Base-by-base conservation (phyloP, 2,888 invertebrate genomes). In the Plutella xylostella region DNA sequence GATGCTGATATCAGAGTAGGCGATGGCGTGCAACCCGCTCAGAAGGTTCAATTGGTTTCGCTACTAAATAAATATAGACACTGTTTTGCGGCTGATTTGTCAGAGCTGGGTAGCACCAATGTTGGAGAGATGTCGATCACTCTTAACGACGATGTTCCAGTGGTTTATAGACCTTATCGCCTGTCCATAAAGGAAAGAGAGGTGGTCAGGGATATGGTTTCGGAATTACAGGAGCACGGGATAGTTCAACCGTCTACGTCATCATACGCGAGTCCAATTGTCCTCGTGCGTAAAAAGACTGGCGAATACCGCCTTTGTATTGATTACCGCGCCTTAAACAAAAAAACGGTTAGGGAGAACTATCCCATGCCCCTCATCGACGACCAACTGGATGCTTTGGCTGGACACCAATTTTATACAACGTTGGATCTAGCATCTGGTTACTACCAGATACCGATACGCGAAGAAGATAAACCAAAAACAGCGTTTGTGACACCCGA, bases 401-500 rank as follows among this genome's bases (percentile, higher is more conserved):
- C 51, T 22, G 50, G 51, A 2, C 54, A 55, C 1, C 55, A 42
- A 18, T 52, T 54, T 34, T 61, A 58, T 43, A 57, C 52, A 5
- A 53, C 51, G 5, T 46, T 60, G 11, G 55, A 55, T 40, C 28
- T 61, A 2, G 49, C 45, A 28, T 56, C 58, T 38, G 57, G 58
- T 1, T 60, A 60, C 48, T 63, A 61, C 30, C 61, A 63, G 42
- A 57, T 64, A 1, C 43, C 47, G 4, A 43, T 63, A 3, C 47
- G 51, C 11, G 46, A 51, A 21, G 43, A 46, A 4, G 55, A 57
- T 18, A 47, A 46, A 21, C 55, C 61, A 38, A 56, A 55, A 30
- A 68, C 64, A 0, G 56, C 63, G 0, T 66, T 69, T 45, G 52
- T 65, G 0, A 61, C 60, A 0, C 59, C 55, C 0, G 55, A 54